Evolutionary conservation across 2,888 invertebrate species (phyloP), one percentile per base, ranked within the genome.

Genomic region (Acrocera orbiculus): DNA sequence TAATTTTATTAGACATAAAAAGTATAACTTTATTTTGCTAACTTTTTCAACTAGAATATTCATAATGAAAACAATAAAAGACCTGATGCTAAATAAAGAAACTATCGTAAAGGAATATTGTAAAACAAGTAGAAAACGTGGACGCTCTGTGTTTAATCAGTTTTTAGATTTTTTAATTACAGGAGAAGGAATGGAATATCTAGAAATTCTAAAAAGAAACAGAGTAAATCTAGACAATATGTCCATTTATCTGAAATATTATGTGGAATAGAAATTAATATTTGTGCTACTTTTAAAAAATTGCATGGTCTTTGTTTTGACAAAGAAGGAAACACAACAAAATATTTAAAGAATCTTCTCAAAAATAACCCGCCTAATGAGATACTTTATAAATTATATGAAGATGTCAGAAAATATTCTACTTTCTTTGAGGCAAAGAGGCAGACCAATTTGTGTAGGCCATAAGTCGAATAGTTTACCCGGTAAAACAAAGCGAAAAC

Each of bases 271-370:
- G 47, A 46, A 40, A 36, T 42, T 40, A 36, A 41, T 39, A 27
- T 46, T 46, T 43, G 44, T 43, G n/a, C 20, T 38, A 32, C 36
- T 31, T 45, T 45, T 46, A 32, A 48, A 45, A 44, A 37, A 39
- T 45, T 48, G 37, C 44, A 48, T 44, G 44, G 41, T 34, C 39
- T 48, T 46, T 49, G 49, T 45, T 48, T 48, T 48, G 48, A 48
- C 46, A 44, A 45, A 39, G 43, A 20, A 34, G 51, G 50, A 44
- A 50, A 43, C 16, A 49, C 39, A 46, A 51, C 47, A 37, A 28
- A 44, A 27, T 50, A 51, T 46, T 47, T 51, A 41, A 48, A 46
- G 6, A 42, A 46, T 41, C 44, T 50, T 37, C 43, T 45, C 37
- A 42, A 44, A 41, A 42, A 44, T 40, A 20, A 38, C 10, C 29